Evolutionary conservation across 2,888 invertebrate species (phyloP).

Genomic region (Drosophila birchii): DNA sequence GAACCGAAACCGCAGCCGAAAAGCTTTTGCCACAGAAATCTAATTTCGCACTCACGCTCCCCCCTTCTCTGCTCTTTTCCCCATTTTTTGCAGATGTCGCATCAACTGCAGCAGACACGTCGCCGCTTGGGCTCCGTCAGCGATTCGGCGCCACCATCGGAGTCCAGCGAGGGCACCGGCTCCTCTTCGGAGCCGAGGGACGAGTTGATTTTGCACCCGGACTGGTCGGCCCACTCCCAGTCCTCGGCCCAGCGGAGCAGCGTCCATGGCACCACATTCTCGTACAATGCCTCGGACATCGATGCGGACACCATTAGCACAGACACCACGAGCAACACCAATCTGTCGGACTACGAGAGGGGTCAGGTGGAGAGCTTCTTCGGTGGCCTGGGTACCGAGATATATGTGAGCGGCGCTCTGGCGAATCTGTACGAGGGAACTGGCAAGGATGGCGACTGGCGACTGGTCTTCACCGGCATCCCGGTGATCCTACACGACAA

Average conservation of each 20-base stretch:
- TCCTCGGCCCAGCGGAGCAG: slow-evolving; percentile 69
- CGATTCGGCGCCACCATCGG: slow-evolving; percentile 86
- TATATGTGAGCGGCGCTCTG: slow-evolving; percentile 90
- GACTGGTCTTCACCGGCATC: slow-evolving; percentile 90
- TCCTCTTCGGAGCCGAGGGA: slow-evolving; percentile 82
- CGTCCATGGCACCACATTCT: slow-evolving; percentile 80
- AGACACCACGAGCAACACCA: slow-evolving; percentile 83
- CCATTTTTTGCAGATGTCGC: slow-evolving; percentile 72
- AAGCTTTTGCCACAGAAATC: slow-evolving; percentile 73
- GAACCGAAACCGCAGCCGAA: slow-evolving; percentile 51
- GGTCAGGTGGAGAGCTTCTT: slow-evolving; percentile 90
- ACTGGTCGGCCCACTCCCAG: slow-evolving; percentile 67
- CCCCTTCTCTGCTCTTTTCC: not conserved
- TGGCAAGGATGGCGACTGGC: slow-evolving; percentile 88
- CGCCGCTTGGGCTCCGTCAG: slow-evolving; percentile 87
- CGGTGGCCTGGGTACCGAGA: slow-evolving; percentile 91
- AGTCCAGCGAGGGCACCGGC: slow-evolving; percentile 86
- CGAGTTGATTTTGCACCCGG: slow-evolving; percentile 69
- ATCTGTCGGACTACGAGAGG: slow-evolving; percentile 88
- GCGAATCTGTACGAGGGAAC: slow-evolving; percentile 89
- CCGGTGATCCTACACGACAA: slow-evolving; percentile 91
- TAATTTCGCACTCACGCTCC: slow-evolving; percentile 55
- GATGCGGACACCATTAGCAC: slow-evolving; percentile 84
- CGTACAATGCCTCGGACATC: slow-evolving; percentile 82
- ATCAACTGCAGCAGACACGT: slow-evolving; percentile 84